These are phyloP conservation scores for Equus przewalskii DNA, from an alignment of 2,113 vertebrate species.

Conservation along the genomic window DNA sequence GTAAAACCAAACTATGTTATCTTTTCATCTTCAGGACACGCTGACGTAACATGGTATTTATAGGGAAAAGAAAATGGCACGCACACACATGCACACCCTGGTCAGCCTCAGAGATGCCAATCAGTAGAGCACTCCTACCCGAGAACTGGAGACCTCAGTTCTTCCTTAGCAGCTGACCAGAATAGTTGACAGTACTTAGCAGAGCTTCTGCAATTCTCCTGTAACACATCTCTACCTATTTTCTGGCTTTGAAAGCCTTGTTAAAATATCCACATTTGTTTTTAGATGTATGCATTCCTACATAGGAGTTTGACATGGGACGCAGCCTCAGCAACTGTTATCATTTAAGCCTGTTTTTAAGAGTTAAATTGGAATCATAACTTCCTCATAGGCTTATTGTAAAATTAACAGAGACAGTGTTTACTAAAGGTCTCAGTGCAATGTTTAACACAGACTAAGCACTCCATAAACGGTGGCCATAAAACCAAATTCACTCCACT, in stretches of 20 bases:
- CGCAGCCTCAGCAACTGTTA: background rate
- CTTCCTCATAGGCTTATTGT: background rate
- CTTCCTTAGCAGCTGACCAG: background rate
- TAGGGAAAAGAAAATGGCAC: background rate
- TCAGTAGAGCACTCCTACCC: background rate
- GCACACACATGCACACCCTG: background rate
- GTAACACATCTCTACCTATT: background rate
- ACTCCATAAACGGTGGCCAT: background rate
- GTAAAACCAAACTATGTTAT: background rate
- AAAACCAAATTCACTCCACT: background rate
- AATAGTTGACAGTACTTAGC: background rate
- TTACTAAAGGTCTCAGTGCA: background rate
- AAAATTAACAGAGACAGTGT: background rate
- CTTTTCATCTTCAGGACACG: background rate
- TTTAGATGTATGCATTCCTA: background rate
- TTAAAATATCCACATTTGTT: background rate
- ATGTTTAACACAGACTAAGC: background rate
- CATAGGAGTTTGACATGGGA: background rate
- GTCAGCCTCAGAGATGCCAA: background rate
- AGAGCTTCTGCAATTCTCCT: background rate
- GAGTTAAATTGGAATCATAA: background rate
- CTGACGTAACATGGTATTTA: background rate
- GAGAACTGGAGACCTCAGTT: background rate
- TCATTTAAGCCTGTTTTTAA: background rate
- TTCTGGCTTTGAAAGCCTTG: slow-evolving; percentile 22